Base-by-base conservation (phyloP, 2,888 invertebrate genomes). In the Xestia rhomboidea region DNA sequence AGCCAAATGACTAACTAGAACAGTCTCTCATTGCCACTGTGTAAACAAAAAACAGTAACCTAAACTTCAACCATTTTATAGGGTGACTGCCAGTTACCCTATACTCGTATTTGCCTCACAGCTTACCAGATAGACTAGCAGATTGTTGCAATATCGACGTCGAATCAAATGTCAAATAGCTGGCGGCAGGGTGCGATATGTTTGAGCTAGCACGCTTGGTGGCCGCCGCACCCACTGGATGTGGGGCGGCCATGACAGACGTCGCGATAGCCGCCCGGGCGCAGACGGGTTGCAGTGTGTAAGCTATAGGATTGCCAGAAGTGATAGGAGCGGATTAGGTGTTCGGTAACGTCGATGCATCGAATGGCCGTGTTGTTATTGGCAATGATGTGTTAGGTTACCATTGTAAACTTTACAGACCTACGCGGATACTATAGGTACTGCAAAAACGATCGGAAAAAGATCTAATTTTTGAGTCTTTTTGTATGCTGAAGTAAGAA, bases 161-260 rank as follows among this genome's bases (percentile, higher is more conserved):
- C 64, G 83, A 87, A 87, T 81, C 74, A 85, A 89, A 87, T 81
- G 88, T 90, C 88, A 88, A 85, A 87, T 87, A 71, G 83, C 79
- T 85, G 76, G 81, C 80, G 73, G 78, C 79, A 70, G 81, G 79
- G 82, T 79, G 82, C 84, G 87, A 85, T 88, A 78, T 86, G 86
- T 81, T 83, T 81, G 84, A 84, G 75, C 81, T 84, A 79, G 67
- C 83, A 88, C 82, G 85, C 85, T 85, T 66, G 79, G 79, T 71
- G 83, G 78, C 81, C 70, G 66, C 79, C 86, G 85, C 87, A 84
- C 90, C 88, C 85, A 86, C 90, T 90, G 91, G 90, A 92, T 90
- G 89, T 85, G 85, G 87, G 87, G 83, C 87, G 89, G 87, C 81
- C 81, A 87, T 88, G 91, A 90, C 91, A 89, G 86, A 85, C 87